These are phyloP conservation scores for Protomyctophum bolini DNA, from an alignment of 2,113 vertebrate species.

Conservation along the genomic window DNA sequence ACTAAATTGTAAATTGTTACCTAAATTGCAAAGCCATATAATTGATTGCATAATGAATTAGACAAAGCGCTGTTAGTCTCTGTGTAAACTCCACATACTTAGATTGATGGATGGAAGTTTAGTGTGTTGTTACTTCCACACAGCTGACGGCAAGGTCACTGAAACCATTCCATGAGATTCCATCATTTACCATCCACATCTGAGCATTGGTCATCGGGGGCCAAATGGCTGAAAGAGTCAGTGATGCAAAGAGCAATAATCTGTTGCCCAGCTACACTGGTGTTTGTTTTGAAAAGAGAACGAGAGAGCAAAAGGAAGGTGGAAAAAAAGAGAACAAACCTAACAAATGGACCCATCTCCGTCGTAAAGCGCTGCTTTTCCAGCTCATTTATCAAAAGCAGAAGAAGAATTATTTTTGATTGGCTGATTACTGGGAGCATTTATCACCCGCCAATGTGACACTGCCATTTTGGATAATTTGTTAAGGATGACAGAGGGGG, in stretches of 20 bases:
- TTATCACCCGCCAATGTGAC: constrained; percentile 92
- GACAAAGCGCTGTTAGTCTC: too few relatives aligned
- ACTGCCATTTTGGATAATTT: constrained; percentile 93
- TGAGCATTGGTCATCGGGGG: constrained; percentile 74
- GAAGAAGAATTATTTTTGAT: constrained; percentile 88
- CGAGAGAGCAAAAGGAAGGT: constrained; percentile 44
- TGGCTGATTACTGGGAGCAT: constrained; percentile 88
- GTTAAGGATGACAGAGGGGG: constrained; percentile 93
- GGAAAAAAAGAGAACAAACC: constrained; percentile 48
- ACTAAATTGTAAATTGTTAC: too few relatives aligned
- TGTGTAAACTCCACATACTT: not conserved
- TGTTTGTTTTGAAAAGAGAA: constrained; percentile 75
- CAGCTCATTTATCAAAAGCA: constrained; percentile 81
- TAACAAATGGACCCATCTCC: constrained; percentile 79
- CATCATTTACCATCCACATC: constrained; percentile 72
- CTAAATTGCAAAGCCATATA: too few relatives aligned
- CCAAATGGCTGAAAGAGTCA: constrained; percentile 75
- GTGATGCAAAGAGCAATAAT: constrained; percentile 80
- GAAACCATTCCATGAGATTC: constrained; percentile 68
- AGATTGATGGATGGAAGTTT: not conserved
- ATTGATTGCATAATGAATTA: too few relatives aligned
- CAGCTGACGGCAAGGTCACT: constrained; percentile 57
- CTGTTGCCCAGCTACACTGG: constrained; percentile 70
- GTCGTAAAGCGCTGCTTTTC: constrained; percentile 70
- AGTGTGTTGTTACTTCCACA: constrained; percentile 20